Evolutionary conservation across 2,113 vertebrate species (phyloP), one percentile per base, ranked within the genome.

Genomic region (Lepus europaeus): DNA sequence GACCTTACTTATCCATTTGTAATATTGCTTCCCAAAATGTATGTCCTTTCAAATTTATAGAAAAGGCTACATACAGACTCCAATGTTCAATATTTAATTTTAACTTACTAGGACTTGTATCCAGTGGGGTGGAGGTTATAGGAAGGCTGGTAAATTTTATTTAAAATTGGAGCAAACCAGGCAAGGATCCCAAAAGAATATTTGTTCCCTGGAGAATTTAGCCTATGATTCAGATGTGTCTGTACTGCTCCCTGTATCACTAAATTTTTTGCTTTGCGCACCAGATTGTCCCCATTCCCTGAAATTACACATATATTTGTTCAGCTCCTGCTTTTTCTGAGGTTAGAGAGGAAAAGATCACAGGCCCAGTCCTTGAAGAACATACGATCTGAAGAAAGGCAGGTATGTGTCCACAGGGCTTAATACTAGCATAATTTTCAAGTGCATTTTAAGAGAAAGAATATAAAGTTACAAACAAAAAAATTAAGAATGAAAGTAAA

Each of bases 21-120:
- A 77, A 45, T 74, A 61, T 61, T 77, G 85, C 51, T 39, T 2
- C 31, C 6, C 51, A 76, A 68, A 49, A 11, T 84, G 82, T 76
- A 79, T 68, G 63, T 76, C 19, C 72, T 80, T 68, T 73, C 7
- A 77, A 90, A 88, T 68, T 59, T 88, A 73, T 3, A 76, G 27
- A 31, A 36, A 74, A 96, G 39, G 33, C 66, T 53, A 70, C 13
- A 25, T 53, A 53, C 53, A 33, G 70, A 94, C 49, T n/a, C 36
- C 27, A 36, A 45, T 72, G 45, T n/a, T 94, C 27, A 31, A 11
- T 61, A 85, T 93, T 92, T 87, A 90, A 69, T 90, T 94, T 84
- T 93, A 86, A 85, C 33, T 72, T 8, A 92, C 12, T 85, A 70
- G 36, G 49, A 22, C 49, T 77, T 76, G 9, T 51, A 81, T 76